Evolutionary conservation across 53 echinoderm and acorn worm genomes (phyloP), one percentile per base, ranked within the genome.

Genomic region (Glandiceps talaboti): DNA sequence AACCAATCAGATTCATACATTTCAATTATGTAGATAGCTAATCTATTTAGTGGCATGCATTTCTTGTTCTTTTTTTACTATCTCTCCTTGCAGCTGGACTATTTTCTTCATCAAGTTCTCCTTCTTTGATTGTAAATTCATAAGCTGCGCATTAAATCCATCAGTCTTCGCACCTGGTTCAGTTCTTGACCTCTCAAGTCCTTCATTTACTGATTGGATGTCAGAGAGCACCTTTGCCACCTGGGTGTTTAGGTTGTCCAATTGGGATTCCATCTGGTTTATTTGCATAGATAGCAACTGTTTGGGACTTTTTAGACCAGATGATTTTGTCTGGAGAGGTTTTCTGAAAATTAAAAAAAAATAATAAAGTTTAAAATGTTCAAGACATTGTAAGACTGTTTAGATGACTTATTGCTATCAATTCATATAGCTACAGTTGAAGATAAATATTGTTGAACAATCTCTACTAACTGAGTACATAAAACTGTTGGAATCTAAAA

Each of bases 31-130:
- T n/a, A n/a, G n/a, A n/a, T n/a, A n/a, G n/a, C n/a, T n/a, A n/a
- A n/a, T n/a, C n/a, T 45, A 45, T 45, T 31, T 32, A 10, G 32
- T 26, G 32, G 26, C 31, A 14, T 78, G 79, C 31, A 30, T 30
- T 32, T 78, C 79, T 32, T 92, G 86, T 64, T 76, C 33, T 79
- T 93, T 97, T 87, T 91, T 91, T 0, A 79, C 74, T 1, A 97
- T 82, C 73, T 97, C 93, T n/a, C 80, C 89, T 80, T 93, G 89
- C 25, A 97, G 78, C 82, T 97, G 89, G 1, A 82, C 83, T 14
- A 97, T 89, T 82, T 93, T 97, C 89, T 93, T 97, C 75, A 89
- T 86, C 81, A 97, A 72, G 31, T 91, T 97, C 27, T 87, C 91
- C 32, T 84, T 81, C 85, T 86, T 93, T 75, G 89, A 33, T 14